phyloP scores from a whole-genome alignment of 1,140 invertebrate species.

The Oryzaephilus surinamensis region DNA sequence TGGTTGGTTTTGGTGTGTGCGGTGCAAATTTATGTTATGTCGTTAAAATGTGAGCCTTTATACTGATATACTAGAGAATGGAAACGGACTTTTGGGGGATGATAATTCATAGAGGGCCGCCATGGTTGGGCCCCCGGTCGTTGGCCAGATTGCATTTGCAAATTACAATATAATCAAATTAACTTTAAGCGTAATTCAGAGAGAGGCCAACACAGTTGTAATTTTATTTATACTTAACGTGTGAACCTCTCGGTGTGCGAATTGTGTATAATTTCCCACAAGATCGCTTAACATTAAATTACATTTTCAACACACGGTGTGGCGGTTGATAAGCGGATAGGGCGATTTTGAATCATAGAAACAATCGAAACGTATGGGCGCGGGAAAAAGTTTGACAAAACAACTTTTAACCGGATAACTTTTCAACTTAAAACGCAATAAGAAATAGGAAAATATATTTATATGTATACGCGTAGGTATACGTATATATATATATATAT shows the following conservation, averaged over 20 bases:
- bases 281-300: slow-evolving; percentile 26
- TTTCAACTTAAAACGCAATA: slow-evolving; percentile 11
- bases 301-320: slow-evolving; percentile 8
- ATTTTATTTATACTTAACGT: slow-evolving; percentile 22
- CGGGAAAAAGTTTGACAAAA: slow-evolving; percentile 8
- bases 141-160: slow-evolving; percentile 22
- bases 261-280: slow-evolving; percentile 22
- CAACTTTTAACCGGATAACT: slow-evolving; percentile 6
- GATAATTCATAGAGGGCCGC: not conserved
- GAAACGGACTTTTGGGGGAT: not conserved
- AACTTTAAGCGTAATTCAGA: slow-evolving; percentile 23
- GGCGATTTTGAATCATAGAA: no score
- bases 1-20: no score
- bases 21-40: no score
- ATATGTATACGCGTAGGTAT: no score
- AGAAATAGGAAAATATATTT: slow-evolving; percentile 9
- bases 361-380: no score
- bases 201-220: slow-evolving; percentile 8
- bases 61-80: not conserved
- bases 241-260: slow-evolving; percentile 8
- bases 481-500: no score
- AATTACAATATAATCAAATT: slow-evolving; percentile 27
- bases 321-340: not conserved
- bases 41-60: not conserved
- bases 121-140: slow-evolving; percentile 10